Base-by-base conservation (phyloP, 2,888 invertebrate genomes). In the Leistus spinibarbis region DNA sequence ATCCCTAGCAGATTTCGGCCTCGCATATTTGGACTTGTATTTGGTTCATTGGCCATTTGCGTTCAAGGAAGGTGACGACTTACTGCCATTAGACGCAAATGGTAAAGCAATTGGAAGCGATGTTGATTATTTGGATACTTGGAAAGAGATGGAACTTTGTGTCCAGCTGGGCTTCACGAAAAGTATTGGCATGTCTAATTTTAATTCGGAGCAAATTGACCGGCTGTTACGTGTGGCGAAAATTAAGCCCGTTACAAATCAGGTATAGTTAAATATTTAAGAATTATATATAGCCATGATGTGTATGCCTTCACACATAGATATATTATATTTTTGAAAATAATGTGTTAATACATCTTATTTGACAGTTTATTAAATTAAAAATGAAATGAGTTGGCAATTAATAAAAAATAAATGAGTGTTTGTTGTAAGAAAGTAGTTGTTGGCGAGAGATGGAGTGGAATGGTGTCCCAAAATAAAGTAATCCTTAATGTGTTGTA, bases 181-280 rank as follows among this genome's bases (percentile, higher is more conserved):
- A 78, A 88, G 88, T 76, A 91, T 92, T 78, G 92, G 92, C 1
- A 82, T 92, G 4, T 91, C 91, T 64, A 92, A 92, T 83, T 92
- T 92, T 80, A 92, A 91, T 82, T 88, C 87, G 1, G 85, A 89
- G 77, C 92, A 93, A 81, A 81, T 92, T 74, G 84, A 87, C 16
- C 86, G 90, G 65, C 79, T 93, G 40, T 76, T 91, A 40, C 85
- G 87, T 4, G 85, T 84, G 64, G 87, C 88, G 62, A 86, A 80
- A 56, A 85, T 89, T 54, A 88, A 87, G 78, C 90, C 90, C 5
- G 88, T 88, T 16, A 85, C 84, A 16, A 88, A 88, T 80, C 89
- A 90, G 85, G 72, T 72, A 65, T 16, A 22, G 40, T n/a, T n/a
- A 27, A 27, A 5, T 16, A 7, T 91, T 86, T 70, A 66, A 5